phyloP scores from a whole-genome alignment of 2,888 invertebrate species.

The Myathropa florea region DNA sequence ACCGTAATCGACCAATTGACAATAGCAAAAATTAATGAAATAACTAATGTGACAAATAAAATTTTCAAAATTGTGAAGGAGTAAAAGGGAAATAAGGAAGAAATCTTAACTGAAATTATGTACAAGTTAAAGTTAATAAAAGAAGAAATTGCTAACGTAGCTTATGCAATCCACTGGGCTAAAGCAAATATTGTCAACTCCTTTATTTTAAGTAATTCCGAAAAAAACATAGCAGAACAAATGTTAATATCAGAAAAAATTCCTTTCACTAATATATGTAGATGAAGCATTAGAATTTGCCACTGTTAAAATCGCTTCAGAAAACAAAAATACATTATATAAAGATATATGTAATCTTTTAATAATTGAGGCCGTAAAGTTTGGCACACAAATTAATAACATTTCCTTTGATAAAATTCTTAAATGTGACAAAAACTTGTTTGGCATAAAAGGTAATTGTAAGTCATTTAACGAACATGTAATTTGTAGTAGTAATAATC shows the following conservation, averaged over 20 bases:
- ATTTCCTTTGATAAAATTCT: conserved; percentile 19
- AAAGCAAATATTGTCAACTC: conserved; percentile 18
- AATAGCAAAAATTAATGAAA: neutral
- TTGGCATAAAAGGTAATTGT: neutral
- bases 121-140: conserved; percentile 24
- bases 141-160: conserved; percentile 14
- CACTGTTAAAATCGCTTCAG: conserved; percentile 39
- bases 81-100: neutral
- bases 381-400: conserved; percentile 17
- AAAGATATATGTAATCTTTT: conserved; percentile 32
- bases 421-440: conserved; percentile 12
- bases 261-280: conserved; percentile 26
- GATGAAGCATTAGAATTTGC: conserved; percentile 56
- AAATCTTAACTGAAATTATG: neutral
- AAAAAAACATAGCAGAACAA: conserved; percentile 20
- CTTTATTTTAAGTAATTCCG: conserved; percentile 6
- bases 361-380: conserved; percentile 40
- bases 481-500: neutral
- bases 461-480: neutral
- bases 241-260: conserved; percentile 41
- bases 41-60: neutral
- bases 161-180: conserved; percentile 27
- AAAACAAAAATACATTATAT: conserved; percentile 8
- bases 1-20: neutral
- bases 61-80: neutral